Evolutionary conservation across 2,113 vertebrate species (phyloP), one percentile per base, ranked within the genome.

Genomic region (Epinephelus lanceolatus): DNA sequence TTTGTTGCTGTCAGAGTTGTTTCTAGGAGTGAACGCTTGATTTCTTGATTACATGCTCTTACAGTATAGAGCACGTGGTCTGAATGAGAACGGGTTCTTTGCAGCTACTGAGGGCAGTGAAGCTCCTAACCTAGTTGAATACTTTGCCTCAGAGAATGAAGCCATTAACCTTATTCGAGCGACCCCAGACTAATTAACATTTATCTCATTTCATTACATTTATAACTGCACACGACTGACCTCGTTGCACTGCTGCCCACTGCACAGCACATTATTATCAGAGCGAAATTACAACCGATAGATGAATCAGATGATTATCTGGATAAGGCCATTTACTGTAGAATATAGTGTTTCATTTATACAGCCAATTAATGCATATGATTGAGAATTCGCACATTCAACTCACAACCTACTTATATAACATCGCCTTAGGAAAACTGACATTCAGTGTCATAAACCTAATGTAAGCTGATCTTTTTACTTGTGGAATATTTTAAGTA

Each of bases 161-260:
- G 53, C 17, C 55, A 81, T 86, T 83, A 85, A 82, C 83, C 71
- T 86, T 33, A 55, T 75, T 67, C 49, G 67, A 85, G 53, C 83
- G 80, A 90, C 71, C 84, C 77, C 17, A n/a, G 60, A 72, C 70
- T 84, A 88, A 89, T 89, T 80, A 89, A 77, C 71, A 84, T 86
- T 83, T 57, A 81, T 85, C 59, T 74, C 57, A 84, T 84, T 87
- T 81, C 51, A 80, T 88, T 88, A 76, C 59, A 81, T 84, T 86
- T 70, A 77, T 72, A 84, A 86, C 57, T 61, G 77, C 62, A 79
- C 76, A 71, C n/a, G 37, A 59, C 59, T 80, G 80, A 81, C 79
- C 79, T 71, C 21, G 15, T 9, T 45, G 71, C 63, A 74, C 78
- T 37, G 47, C 83, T 57, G 40, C 42, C 0, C 69, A 72, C 60